Evolutionary conservation across 2,888 invertebrate species (phyloP), one percentile per base, ranked within the genome.

Genomic region (Xiphydria camelus): DNA sequence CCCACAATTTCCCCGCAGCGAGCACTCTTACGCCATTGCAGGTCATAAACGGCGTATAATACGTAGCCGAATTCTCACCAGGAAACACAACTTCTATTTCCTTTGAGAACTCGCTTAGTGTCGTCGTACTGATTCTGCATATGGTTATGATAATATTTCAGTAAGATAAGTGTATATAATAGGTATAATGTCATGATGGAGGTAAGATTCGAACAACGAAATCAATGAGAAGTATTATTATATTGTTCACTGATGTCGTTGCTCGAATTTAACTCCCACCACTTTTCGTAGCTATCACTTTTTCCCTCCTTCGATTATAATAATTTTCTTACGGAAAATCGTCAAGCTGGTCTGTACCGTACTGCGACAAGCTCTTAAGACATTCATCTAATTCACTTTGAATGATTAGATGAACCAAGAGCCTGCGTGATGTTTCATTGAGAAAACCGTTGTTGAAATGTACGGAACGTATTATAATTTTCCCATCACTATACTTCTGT

Each of bases 1-100:
- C 44, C 47, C 44, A 47, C 12, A 40, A 22, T 15, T 40, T 43
- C 5, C 43, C 47, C 4, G 21, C 12, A 3, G 45, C 23, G 5
- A 34, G n/a, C 17, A 39, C 29, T 17, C 45, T 32, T 4, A 41
- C 26, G 2, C 45, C 34, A n/a, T 34, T 19, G 1, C 38, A 17
- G 2, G 26, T 14, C 12, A 18, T 38, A 18, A 34, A 45, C 4
- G 34, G 20, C 7, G 12, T 23, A 17, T 26, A 45, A 23, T 45
- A 45, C 7, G 39, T 34, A 3, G 10, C 19, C 4, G n/a, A 3
- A 26, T 12, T 4, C 40, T 45, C 40, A 4, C 21, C 35, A 2
- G 10, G 21, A n/a, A 45, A 45, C 9, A 39, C 18, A 5, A 10
- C 20, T 7, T 23, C 31, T 17, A 43, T 37, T 7, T 43, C 29